Base-by-base conservation (phyloP, 1,140 invertebrate species). In the Hylaeus anthracinus region DNA sequence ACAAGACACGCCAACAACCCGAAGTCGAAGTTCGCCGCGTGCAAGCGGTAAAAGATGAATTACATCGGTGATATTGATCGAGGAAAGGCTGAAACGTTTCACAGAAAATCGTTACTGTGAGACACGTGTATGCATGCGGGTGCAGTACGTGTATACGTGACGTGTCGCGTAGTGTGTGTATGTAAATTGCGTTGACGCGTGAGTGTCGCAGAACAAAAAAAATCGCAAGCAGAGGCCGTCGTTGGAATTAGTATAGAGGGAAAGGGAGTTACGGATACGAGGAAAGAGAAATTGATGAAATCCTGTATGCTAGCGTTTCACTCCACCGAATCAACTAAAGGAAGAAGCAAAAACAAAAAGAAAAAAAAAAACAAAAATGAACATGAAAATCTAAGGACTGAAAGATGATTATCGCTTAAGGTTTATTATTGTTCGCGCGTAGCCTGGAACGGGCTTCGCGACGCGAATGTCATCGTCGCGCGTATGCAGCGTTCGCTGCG, bases 101-200 rank as follows among this genome's bases (percentile, higher is more conserved):
- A 14, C 56, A 61, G 77, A 72, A 69, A 76, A 85, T 84, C 77
- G 70, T 85, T 81, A 85, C 67, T 72, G 72, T 55, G 77, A 63
- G 41, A 72, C 66, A 41, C 67, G 63, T 61, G 55, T 76, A 60
- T 81, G 79, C 41, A 65, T 39, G 77, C 51, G 61, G 58, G 58
- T 45, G 76, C 48, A 39, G 67, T 48, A 78, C 60, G 82, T 71
- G 72, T 58, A 56, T 76, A 65, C 58, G 58, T 41, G 60, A 61
- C 39, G 63, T n/a, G 45, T 79, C 43, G 15, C 9, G 1, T 15
- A 26, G 26, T 48, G 75, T 10, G 70, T 14, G 69, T 63, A 58
- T 41, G 43, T 51, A 53, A 51, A 64, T 75, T 81, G 66, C 82
- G 55, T 63, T 53, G 51, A 15, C 45, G 66, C 65, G 66, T 56